A percentile compares a stretch with the other conserved stretches of the same genome.
Evolutionary conservation across 2,888 invertebrate genomes (phyloP).

Genomic region (Sphaeridia pumilis): DNA sequence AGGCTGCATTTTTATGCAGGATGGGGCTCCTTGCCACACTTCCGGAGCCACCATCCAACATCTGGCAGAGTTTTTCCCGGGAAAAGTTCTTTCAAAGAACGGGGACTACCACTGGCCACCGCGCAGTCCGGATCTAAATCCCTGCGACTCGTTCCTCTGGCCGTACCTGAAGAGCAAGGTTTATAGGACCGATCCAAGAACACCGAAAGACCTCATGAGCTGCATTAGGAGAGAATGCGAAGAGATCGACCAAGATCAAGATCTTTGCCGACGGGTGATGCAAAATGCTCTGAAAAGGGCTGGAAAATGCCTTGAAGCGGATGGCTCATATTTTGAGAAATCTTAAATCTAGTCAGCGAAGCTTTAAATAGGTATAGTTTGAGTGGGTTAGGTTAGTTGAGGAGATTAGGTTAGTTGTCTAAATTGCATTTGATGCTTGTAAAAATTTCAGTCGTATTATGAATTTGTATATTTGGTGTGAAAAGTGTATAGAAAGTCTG

Average conservation of each 20-base stretch:
- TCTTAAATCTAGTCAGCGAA: background rate
- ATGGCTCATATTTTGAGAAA: too few species aligned
- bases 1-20: too few species aligned
- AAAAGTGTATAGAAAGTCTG: too few species aligned
- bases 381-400: background rate
- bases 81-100: background rate
- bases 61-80: background rate
- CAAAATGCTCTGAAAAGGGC: too few species aligned
- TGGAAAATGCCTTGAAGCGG: too few species aligned
- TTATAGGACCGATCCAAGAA: background rate
- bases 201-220: background rate
- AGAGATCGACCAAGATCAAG: too few species aligned
- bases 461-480: too few species aligned
- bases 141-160: background rate
- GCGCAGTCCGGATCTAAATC: background rate
- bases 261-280: too few species aligned
- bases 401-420: too few species aligned
- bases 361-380: background rate
- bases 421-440: too few species aligned
- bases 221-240: background rate
- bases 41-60: background rate
- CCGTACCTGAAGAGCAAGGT: background rate
- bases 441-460: too few species aligned
- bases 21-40: background rate
- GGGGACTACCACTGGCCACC: background rate